A percentile compares a stretch with the other conserved stretches of the same genome.
Evolutionary conservation across 2,113 vertebrate species (phyloP).

Genomic region (Myiozetetes cayanensis): DNA sequence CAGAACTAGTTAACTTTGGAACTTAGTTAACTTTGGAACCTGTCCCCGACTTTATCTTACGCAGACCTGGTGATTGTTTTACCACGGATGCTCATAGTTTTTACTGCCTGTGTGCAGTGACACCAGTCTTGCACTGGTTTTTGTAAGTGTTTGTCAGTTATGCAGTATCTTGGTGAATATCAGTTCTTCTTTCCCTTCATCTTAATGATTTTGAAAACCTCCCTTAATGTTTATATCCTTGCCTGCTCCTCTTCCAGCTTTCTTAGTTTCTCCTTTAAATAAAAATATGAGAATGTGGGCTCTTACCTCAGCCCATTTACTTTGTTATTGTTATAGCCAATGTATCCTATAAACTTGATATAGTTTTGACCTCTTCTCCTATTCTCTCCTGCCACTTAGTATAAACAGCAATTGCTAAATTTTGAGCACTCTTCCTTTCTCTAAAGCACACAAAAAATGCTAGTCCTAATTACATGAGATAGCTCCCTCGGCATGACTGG

Average conservation of each 20-base stretch:
- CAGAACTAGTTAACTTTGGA: background rate
- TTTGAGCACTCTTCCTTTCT: background rate
- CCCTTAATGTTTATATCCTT: fast-evolving
- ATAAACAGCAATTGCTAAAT: background rate
- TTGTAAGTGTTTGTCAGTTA: background rate
- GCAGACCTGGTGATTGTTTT: background rate
- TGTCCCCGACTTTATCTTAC: background rate
- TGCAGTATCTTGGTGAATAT: background rate
- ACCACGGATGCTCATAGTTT: background rate
- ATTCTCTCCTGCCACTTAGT: background rate
- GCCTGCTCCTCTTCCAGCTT: background rate
- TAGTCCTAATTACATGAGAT: background rate
- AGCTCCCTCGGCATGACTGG: background rate
- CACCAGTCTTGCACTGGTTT: background rate
- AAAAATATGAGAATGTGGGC: background rate
- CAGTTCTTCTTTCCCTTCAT: background rate
- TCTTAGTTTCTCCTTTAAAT: background rate
- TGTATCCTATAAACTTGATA: background rate
- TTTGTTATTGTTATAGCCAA: background rate
- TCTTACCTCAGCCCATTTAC: background rate
- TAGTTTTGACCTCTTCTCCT: background rate
- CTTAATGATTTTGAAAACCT: background rate
- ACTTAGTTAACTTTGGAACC: background rate
- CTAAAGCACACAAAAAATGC: background rate
- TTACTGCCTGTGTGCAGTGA: background rate